Conservation (phyloP, 2,888 invertebrate species). For the Dichetophora obliterata region DNA sequence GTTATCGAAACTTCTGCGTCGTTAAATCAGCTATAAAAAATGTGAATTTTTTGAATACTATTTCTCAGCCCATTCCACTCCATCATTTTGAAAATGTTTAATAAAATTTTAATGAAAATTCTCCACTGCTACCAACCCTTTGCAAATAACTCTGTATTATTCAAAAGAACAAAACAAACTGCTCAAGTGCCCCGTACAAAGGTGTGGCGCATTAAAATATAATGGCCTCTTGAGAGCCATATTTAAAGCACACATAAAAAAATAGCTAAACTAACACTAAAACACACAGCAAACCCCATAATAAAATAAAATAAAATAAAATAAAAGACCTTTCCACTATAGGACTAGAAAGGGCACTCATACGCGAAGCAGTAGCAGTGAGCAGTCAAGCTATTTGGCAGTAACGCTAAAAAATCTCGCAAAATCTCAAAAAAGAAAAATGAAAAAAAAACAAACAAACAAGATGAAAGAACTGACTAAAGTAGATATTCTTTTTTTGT, state of each 20-base stretch:
- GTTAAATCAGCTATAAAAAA: too few species aligned
- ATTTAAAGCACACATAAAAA: slow-evolving; percentile 8
- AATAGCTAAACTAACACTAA: neutral
- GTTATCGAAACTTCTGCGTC: too few species aligned
- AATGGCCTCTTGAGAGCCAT: slow-evolving; percentile 31
- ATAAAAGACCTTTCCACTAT: neutral
- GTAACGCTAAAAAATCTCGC: too few species aligned
- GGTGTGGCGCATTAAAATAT: slow-evolving; percentile 29
- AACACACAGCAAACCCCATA: neutral
- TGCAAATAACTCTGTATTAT: too few species aligned
- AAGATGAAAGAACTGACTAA: neutral
- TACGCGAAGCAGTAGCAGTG: too few species aligned
- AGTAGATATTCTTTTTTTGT: neutral
- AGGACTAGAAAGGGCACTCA: neutral
- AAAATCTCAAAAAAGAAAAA: neutral
- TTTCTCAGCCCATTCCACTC: too few species aligned
- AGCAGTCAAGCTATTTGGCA: too few species aligned
- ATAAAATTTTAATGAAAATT: too few species aligned
- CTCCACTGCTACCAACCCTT: too few species aligned
- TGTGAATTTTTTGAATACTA: too few species aligned
- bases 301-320: neutral
- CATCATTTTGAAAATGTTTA: too few species aligned
- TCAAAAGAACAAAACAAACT: too few species aligned
- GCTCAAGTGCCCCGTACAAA: slow-evolving; percentile 10
- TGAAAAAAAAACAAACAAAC: neutral